Percentiles rank a stretch among this genome's conserved stretches.
These are phyloP conservation scores for Galeopterus variegatus DNA, from an alignment of 2,113 vertebrate genomes.

Conservation along the genomic window DNA sequence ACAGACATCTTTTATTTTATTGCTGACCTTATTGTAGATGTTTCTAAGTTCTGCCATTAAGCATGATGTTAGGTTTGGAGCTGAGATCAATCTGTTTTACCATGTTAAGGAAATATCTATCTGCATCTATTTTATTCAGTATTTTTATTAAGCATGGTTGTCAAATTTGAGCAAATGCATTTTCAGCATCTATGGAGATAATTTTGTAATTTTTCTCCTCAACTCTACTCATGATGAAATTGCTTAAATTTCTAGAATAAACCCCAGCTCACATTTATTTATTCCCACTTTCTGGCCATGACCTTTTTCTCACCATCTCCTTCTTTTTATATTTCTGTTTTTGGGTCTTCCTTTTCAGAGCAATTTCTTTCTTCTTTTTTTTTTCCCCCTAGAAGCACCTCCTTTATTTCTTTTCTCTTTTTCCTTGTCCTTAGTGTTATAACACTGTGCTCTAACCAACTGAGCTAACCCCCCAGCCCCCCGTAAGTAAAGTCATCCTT, in stretches of 20 bases:
- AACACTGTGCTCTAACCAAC: too few species aligned
- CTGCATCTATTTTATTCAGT: not conserved
- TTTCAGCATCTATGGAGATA: not conserved
- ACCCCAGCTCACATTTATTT: not conserved
- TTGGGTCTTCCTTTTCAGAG: not conserved
- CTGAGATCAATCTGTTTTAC: not conserved
- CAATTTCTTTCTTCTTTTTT: not conserved
- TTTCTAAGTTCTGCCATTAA: not conserved
- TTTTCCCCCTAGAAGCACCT: not conserved
- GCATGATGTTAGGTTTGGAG: not conserved
- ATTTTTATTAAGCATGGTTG: not conserved
- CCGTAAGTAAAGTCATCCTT: not conserved
- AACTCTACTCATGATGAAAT: not conserved
- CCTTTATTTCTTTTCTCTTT: not conserved
- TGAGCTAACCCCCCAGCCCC: too few species aligned
- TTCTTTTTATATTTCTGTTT: not conserved
- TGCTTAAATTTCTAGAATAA: not conserved
- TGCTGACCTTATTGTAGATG: not conserved
- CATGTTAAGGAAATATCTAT: not conserved
- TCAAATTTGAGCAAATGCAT: not conserved
- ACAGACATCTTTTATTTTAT: not conserved
- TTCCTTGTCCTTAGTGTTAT: too few species aligned
- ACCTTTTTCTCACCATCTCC: not conserved
- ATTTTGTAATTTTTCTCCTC: not conserved
- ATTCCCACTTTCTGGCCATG: not conserved